Percentiles rank a stretch among this genome's conserved stretches.
Conservation (phyloP, 2,888 invertebrate genomes). For the Pristionchus exspectatus region DNA sequence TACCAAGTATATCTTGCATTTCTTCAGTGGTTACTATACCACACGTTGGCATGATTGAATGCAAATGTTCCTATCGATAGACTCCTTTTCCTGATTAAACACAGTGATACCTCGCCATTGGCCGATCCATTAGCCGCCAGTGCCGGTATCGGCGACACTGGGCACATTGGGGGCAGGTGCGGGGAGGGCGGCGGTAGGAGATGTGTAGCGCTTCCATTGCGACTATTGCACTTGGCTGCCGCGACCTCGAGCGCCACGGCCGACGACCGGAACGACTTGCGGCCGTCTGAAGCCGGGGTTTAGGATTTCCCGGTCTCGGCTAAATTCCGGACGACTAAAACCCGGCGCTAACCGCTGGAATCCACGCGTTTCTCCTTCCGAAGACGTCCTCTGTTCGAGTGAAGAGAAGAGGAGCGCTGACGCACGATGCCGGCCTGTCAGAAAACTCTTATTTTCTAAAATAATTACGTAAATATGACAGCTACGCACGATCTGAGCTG, state of each 20-base stretch:
- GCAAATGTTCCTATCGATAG: no score
- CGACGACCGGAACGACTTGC: slow-evolving; percentile 7
- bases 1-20: no score
- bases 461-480: neutral
- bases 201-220: slow-evolving; percentile 24
- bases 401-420: slow-evolving; percentile 2
- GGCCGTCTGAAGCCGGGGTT: neutral
- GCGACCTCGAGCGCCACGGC: neutral
- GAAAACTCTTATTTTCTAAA: slow-evolving; percentile 10
- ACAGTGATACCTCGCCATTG: slow-evolving; percentile 23
- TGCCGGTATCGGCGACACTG: neutral
- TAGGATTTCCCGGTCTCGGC: no score
- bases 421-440: neutral
- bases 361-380: neutral
- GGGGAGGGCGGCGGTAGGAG: slow-evolving; percentile 19
- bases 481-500: neutral
- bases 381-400: neutral
- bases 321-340: neutral
- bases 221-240: neutral
- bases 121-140: neutral
- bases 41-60: no score
- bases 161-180: neutral
- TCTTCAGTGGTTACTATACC: no score
- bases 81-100: neutral
- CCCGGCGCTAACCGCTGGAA: slow-evolving; percentile 16